phyloP scores from a whole-genome alignment of 2,113 vertebrate species.

The Etia nguti region DNA sequence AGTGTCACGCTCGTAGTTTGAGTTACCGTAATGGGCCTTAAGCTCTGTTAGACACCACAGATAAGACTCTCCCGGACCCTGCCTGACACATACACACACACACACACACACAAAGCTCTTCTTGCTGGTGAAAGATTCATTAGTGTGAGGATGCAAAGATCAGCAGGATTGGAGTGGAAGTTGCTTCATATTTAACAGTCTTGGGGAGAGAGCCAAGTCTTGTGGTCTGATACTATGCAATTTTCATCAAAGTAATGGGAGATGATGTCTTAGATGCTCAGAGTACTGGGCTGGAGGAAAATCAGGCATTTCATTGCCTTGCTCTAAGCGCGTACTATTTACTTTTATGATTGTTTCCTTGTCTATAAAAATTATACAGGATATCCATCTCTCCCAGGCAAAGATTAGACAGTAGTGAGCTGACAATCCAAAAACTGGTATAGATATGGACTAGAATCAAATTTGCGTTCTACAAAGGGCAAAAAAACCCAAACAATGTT shows the following conservation, averaged over 20 bases:
- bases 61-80: slow-evolving; percentile 12
- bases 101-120: background rate
- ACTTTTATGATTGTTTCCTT: slow-evolving; percentile 37
- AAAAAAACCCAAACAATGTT: background rate
- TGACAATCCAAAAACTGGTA: background rate
- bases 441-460: background rate
- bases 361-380: slow-evolving; percentile 8
- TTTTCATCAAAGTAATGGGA: slow-evolving; percentile 62
- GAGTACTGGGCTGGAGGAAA: slow-evolving; percentile 7
- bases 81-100: background rate
- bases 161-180: slow-evolving; percentile 57
- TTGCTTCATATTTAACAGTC: slow-evolving; percentile 67
- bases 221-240: slow-evolving; percentile 49
- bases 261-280: slow-evolving; percentile 44
- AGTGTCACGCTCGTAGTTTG: slow-evolving; percentile 1
- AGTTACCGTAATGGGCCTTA: slow-evolving; percentile 45
- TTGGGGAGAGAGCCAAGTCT: slow-evolving; percentile 24
- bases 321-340: slow-evolving; percentile 35
- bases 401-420: background rate
- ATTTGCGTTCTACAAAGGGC: background rate
- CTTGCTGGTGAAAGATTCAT: slow-evolving; percentile 63
- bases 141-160: slow-evolving; percentile 59
- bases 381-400: slow-evolving; percentile 5
- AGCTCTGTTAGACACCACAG: slow-evolving; percentile 22
- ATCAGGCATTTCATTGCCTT: slow-evolving; percentile 21